Conservation (phyloP, 2,113 vertebrate species). For the Mungos mungo region DNA sequence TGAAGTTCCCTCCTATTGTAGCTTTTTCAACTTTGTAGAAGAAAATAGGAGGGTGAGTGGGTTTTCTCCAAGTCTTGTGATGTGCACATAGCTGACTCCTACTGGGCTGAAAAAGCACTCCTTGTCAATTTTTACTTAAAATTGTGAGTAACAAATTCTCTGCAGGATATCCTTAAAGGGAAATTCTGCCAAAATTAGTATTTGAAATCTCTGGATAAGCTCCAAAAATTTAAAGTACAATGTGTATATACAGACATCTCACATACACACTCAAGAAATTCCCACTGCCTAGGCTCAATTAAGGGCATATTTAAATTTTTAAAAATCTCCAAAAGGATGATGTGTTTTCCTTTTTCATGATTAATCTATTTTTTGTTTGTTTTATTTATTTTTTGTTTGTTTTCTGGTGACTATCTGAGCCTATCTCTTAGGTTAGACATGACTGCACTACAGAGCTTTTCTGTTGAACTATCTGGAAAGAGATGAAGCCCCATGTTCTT, state of each 20-base stretch:
- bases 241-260: neutral
- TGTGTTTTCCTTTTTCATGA: neutral
- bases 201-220: constrained; percentile 28
- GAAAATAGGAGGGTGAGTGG: constrained; percentile 77
- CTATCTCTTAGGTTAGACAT: neutral
- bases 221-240: constrained; percentile 57
- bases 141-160: constrained; percentile 63
- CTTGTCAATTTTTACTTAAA: constrained; percentile 77
- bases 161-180: constrained; percentile 77
- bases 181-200: constrained; percentile 62
- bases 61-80: constrained; percentile 81
- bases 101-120: constrained; percentile 69
- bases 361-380: neutral
- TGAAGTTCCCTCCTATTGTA: constrained; percentile 72
- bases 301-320: neutral
- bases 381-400: neutral
- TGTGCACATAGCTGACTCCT: constrained; percentile 77
- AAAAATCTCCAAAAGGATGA: neutral
- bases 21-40: constrained; percentile 72
- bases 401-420: neutral
- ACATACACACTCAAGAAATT: constrained; percentile 18
- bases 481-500: neutral
- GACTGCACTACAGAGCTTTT: neutral
- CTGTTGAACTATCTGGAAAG: neutral
- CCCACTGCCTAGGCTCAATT: neutral